Evolutionary conservation across 2,113 vertebrate species (phyloP).

Genomic region (Antechinus stuartii): DNA sequence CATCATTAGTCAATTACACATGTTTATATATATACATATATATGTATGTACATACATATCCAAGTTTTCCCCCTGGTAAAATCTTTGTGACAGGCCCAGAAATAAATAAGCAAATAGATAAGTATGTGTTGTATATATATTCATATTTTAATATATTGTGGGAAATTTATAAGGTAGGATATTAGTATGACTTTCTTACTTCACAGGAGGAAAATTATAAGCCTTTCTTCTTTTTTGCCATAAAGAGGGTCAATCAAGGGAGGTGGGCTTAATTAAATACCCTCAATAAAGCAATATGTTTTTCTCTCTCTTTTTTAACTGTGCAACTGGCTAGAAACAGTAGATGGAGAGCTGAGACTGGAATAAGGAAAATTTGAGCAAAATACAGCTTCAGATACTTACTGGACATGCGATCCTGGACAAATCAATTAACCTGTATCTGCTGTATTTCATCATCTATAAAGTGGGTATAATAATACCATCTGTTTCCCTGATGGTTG

Average conservation of each 20-base stretch:
- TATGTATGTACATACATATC: background rate
- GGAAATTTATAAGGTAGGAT: background rate
- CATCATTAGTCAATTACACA: background rate
- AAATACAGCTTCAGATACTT: background rate
- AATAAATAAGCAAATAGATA: background rate
- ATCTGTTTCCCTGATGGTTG: background rate
- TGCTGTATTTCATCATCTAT: background rate
- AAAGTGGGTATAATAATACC: background rate
- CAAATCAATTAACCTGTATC: background rate
- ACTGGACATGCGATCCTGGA: background rate
- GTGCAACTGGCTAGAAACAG: background rate
- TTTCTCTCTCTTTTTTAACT: background rate
- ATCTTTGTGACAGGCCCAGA: conserved; percentile 20
- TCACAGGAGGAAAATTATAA: conserved; percentile 47
- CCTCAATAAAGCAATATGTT: background rate
- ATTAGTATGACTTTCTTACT: conserved; percentile 62
- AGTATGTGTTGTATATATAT: no score
- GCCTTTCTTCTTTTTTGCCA: background rate
- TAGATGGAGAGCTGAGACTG: background rate
- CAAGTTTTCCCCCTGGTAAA: background rate
- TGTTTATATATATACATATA: background rate
- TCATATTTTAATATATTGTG: background rate
- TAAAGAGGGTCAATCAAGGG: background rate
- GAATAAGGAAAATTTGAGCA: background rate
- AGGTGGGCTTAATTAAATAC: background rate